Evolutionary conservation across 2,113 vertebrate species (phyloP).

Genomic region (Azemiops feae): DNA sequence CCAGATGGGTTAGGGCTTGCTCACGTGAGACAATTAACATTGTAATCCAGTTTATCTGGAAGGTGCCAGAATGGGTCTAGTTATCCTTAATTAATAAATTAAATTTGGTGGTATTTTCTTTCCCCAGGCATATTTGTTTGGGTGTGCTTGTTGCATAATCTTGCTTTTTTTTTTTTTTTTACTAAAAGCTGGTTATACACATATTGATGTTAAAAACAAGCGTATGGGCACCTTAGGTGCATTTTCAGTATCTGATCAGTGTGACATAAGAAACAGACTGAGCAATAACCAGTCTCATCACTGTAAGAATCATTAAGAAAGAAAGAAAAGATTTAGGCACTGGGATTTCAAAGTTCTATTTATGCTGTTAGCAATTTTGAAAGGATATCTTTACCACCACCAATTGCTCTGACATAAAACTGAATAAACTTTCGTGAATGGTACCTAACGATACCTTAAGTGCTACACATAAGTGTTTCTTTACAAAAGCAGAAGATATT

Average conservation of each 20-base stretch:
- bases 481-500: conserved; percentile 46
- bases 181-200: background rate
- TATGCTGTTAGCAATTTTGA: conserved; percentile 24
- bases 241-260: background rate
- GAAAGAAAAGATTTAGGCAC: conserved; percentile 44
- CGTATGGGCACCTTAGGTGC: background rate
- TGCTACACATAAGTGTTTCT: conserved; percentile 51
- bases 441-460: conserved; percentile 48
- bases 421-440: conserved; percentile 50
- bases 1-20: background rate
- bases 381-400: conserved; percentile 20
- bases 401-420: conserved; percentile 41
- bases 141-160: background rate
- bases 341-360: conserved; percentile 45
- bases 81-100: background rate
- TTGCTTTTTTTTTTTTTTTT: background rate
- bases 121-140: background rate
- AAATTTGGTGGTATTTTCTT: background rate
- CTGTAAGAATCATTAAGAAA: conserved; percentile 25
- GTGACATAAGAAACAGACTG: background rate
- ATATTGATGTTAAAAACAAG: background rate
- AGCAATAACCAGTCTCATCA: background rate
- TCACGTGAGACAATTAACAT: background rate
- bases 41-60: background rate
- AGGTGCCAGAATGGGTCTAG: background rate